A percentile compares a stretch with the other conserved stretches of the same genome.
phyloP scores from a whole-genome alignment of 2,113 vertebrate genomes.

The Aptenodytes forsteri region DNA sequence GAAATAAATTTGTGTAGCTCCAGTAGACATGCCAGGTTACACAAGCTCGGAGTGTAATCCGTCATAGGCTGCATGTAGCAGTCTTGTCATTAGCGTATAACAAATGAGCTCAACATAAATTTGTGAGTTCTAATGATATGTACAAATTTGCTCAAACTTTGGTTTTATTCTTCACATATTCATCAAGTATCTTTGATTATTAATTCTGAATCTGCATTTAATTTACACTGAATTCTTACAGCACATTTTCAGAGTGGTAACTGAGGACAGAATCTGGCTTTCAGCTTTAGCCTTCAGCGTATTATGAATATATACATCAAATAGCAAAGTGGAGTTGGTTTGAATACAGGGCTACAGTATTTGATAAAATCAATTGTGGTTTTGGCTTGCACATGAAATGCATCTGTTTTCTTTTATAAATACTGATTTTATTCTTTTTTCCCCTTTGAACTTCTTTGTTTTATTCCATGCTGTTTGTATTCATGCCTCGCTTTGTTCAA shows the following conservation, averaged over 20 bases:
- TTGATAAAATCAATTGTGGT: slow-evolving; percentile 17
- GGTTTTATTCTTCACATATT: not conserved
- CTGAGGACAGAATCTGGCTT: not conserved
- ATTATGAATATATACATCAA: not conserved
- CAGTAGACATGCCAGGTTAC: not conserved
- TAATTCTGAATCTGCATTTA: not conserved
- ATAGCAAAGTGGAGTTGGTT: not conserved
- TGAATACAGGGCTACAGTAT: not conserved
- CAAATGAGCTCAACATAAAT: not conserved
- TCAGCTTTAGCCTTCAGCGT: not conserved
- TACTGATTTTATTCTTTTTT: not conserved
- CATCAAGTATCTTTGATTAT: not conserved
- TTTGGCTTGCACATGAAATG: slow-evolving; percentile 28
- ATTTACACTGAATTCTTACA: not conserved
- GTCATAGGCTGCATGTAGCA: not conserved
- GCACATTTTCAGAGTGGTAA: not conserved
- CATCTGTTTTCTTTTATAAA: slow-evolving; percentile 62
- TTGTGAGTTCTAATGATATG: not conserved
- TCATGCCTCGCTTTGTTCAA: not conserved
- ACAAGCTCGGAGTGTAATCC: not conserved
- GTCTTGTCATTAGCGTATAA: not conserved
- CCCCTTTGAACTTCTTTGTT: slow-evolving; percentile 38
- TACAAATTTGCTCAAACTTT: not conserved
- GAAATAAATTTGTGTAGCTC: not conserved
- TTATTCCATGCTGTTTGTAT: not conserved